Percentiles rank a stretch among this genome's conserved stretches.
Evolutionary conservation across 2,888 invertebrate species (phyloP).

Genomic region (Watsonalla cultraria): DNA sequence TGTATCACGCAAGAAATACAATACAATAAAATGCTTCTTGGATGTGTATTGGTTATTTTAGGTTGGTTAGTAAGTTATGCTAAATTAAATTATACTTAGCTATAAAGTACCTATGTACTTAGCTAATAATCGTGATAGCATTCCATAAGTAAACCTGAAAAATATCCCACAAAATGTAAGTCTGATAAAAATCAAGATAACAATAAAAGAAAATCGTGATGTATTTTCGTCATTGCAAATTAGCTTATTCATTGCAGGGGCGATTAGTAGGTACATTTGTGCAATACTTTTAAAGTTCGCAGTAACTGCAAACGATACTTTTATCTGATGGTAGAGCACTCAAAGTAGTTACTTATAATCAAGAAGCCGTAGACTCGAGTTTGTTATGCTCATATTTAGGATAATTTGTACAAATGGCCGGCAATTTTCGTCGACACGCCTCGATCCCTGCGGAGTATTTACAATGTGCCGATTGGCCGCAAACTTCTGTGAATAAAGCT

Average conservation of each 20-base stretch:
- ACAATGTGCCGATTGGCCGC: neutral
- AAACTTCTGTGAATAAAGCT: neutral
- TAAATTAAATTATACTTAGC: too few species aligned
- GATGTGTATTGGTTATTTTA: too few species aligned
- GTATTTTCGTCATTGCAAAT: too few species aligned
- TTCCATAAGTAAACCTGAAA: too few species aligned
- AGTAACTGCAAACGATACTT: neutral
- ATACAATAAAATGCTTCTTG: too few species aligned
- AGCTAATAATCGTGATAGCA: too few species aligned
- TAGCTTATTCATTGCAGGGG: neutral
- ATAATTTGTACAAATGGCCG: neutral
- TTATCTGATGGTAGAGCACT: neutral
- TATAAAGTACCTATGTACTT: too few species aligned
- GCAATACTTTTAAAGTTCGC: neutral
- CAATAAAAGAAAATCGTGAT: too few species aligned
- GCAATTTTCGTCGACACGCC: conserved; percentile 1
- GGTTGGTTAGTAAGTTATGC: too few species aligned
- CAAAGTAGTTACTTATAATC: neutral
- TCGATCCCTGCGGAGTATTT: neutral
- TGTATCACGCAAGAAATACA: neutral
- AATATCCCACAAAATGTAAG: too few species aligned
- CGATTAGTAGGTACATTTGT: neutral
- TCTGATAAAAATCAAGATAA: too few species aligned
- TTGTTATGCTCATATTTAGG: neutral
- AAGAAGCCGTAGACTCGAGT: neutral